Evolutionary conservation across 2,113 vertebrate species (phyloP).

Genomic region (Lophius piscatorius): DNA sequence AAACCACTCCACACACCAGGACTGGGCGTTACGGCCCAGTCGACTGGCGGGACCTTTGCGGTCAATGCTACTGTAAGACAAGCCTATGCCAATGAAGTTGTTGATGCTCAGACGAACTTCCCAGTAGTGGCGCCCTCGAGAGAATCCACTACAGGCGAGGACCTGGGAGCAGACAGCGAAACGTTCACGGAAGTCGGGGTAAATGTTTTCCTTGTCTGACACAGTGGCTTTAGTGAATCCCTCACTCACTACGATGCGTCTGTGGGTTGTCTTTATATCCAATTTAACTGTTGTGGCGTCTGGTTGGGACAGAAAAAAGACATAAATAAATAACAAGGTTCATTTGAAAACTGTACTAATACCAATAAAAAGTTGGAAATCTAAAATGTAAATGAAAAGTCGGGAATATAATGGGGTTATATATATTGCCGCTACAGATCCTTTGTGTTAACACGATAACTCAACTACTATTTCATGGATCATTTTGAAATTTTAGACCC

Average conservation of each 20-base stretch:
- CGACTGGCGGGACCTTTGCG: slow-evolving; percentile 85
- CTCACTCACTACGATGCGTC: slow-evolving; percentile 78
- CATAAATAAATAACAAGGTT: not conserved
- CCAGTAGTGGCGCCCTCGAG: slow-evolving; percentile 91
- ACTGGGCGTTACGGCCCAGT: slow-evolving; percentile 88
- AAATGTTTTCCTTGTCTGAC: slow-evolving; percentile 56
- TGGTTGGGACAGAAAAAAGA: slow-evolving; percentile 50
- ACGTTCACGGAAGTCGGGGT: slow-evolving; percentile 73
- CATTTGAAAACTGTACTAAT: too few species aligned
- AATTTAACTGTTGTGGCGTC: slow-evolving; percentile 78
- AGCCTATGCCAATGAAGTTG: slow-evolving; percentile 87
- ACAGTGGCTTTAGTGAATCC: slow-evolving; percentile 79
- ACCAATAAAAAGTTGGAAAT: too few species aligned
- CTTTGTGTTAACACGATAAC: too few species aligned
- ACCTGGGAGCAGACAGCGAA: slow-evolving; percentile 89
- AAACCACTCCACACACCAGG: slow-evolving; percentile 96
- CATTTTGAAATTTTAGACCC: too few species aligned
- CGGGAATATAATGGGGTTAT: too few species aligned
- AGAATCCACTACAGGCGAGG: slow-evolving; percentile 85
- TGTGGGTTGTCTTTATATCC: slow-evolving; percentile 86
- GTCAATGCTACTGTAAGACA: slow-evolving; percentile 86
- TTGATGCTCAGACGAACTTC: slow-evolving; percentile 85
- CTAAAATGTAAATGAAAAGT: too few species aligned
- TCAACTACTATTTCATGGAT: too few species aligned
- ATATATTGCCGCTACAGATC: too few species aligned